Base-by-base conservation (phyloP, 1,140 invertebrate species). In the Zaprionus capensis region DNA sequence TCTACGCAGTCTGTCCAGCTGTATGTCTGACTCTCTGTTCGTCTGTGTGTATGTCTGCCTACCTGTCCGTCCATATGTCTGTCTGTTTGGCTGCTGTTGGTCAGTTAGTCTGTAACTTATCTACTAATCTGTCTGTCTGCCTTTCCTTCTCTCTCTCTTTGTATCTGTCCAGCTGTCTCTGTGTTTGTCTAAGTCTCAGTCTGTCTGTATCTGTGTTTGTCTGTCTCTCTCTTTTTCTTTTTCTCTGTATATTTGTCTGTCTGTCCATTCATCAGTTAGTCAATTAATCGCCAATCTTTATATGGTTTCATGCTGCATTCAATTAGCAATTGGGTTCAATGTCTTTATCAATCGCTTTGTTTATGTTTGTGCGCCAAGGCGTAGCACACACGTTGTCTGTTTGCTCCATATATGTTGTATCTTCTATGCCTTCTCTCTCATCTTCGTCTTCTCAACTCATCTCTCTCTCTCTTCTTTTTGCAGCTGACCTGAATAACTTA, bases 271-370 rank as follows among this genome's bases (percentile, higher is more conserved):
- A 66, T 67, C 72, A 65, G 68, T 67, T 51, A 38, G 63, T 71
- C 66, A 87, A 86, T 82, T 86, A 86, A 86, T 74, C 65, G 41
- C 36, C 66, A 66, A 83, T 83, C 71, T 84, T 79, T 75, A 62
- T 36, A 64, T 62, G 20, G 51, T 34, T 62, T 15, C 53, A 15
- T 58, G 36, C 24, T 63, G 57, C 79, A 73, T 86, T 85, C 77
- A 58, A 78, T 66, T 78, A 71, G 41, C 41, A 44, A 83, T 84
- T 84, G 71, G 58, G 66, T 81, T 90, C 85, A 88, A 88, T 90
- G 85, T 81, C 76, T 87, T 74, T 57, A 31, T 63, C 53, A 56
- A 56, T 17, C 14, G 46, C 24, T 62, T 71, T 66, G 53, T 69
- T 72, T 69, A 66, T 80, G 22, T 62, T 28, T 57, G 7, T 34